These are phyloP conservation scores for Sterrhoptilus dennistouni DNA, from an alignment of 2,113 vertebrate species.

Conservation along the genomic window DNA sequence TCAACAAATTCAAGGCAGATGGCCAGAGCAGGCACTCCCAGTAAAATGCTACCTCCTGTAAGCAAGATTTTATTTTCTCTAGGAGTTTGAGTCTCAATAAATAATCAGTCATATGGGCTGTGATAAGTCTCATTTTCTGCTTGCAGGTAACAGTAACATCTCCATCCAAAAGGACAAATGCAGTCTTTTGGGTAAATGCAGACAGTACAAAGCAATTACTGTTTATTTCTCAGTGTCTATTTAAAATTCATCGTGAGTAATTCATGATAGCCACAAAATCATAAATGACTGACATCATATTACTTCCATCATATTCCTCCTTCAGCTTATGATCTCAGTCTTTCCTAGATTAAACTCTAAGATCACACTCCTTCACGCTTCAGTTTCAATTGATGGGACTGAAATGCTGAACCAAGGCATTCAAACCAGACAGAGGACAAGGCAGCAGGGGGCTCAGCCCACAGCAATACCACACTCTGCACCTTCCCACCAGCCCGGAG, in stretches of 20 bases:
- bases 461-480: background rate
- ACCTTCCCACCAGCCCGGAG: background rate
- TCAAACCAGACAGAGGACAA: background rate
- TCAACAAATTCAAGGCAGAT: background rate
- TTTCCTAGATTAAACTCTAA: background rate
- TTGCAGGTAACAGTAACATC: background rate
- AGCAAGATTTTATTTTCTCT: background rate
- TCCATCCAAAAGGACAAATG: background rate
- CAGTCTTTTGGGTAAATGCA: background rate
- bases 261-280: background rate
- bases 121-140: background rate
- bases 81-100: background rate
- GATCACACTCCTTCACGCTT: background rate
- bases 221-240: background rate
- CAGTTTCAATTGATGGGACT: background rate
- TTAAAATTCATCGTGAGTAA: background rate
- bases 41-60: background rate
- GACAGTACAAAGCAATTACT: background rate
- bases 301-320: background rate
- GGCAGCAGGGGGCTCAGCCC: background rate
- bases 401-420: background rate
- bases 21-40: background rate
- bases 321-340: background rate
- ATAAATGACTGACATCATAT: background rate
- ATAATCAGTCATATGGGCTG: background rate